Conservation (phyloP, 2,113 vertebrate genomes). For the Urocynchramus pylzowi region DNA sequence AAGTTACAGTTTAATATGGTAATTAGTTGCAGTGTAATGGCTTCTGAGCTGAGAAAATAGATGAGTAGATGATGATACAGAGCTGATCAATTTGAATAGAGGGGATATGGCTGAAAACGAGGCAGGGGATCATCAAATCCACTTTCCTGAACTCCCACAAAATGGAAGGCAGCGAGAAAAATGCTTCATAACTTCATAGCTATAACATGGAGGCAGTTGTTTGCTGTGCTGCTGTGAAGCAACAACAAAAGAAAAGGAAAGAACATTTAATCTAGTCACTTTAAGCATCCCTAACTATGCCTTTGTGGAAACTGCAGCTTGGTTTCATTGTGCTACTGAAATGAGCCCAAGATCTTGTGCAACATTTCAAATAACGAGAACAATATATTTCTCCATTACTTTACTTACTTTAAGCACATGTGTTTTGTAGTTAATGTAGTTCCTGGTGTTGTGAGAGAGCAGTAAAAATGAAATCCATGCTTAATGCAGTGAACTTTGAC, state of each 20-base stretch:
- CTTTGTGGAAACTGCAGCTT: not conserved
- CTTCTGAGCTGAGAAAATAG: not conserved
- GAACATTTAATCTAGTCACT: not conserved
- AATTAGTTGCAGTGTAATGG: not conserved
- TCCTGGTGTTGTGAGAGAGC: constrained; percentile 21
- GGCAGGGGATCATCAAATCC: not conserved
- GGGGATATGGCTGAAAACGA: not conserved
- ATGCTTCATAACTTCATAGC: not conserved
- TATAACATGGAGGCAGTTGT: not conserved
- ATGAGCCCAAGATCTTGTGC: not conserved
- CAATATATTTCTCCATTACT: constrained; percentile 26
- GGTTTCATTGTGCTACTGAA: not conserved
- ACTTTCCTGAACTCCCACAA: not conserved
- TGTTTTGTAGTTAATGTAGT: constrained; percentile 37
- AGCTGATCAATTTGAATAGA: not conserved
- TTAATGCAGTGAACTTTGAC: constrained; percentile 57
- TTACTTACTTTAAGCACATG: constrained; percentile 11
- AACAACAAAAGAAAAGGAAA: not conserved
- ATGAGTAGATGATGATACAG: not conserved
- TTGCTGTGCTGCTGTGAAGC: not conserved
- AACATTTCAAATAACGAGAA: constrained; percentile 18
- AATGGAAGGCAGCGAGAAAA: not conserved
- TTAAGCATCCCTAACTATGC: not conserved
- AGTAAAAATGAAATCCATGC: constrained; percentile 32
- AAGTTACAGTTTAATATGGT: not conserved